Evolutionary conservation across 2,888 invertebrate species (phyloP).

Genomic region (Psylliodes chrysocephalus): DNA sequence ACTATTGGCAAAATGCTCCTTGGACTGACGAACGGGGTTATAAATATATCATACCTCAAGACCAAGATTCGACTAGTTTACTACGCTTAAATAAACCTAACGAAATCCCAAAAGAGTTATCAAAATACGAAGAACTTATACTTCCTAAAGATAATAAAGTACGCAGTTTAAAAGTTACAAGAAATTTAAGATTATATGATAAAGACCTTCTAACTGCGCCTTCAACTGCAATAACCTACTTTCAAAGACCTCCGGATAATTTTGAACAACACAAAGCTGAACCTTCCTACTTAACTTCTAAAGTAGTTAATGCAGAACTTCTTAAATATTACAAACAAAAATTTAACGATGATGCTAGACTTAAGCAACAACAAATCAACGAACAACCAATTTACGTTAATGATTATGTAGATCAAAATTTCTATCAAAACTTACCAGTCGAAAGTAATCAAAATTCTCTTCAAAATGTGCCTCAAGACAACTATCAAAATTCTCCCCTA

Average conservation of each 20-base stretch:
- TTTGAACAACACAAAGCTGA: conserved; percentile 1
- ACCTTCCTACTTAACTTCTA: conserved; percentile 36
- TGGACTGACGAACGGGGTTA: conserved; percentile 53
- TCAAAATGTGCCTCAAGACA: not conserved
- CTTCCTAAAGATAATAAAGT: conserved; percentile 44
- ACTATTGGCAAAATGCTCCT: conserved; percentile 51
- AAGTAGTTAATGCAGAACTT: conserved; percentile 41
- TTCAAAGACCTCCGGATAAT: conserved; percentile 18
- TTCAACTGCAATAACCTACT: conserved; percentile 32
- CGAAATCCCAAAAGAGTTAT: conserved; percentile 32
- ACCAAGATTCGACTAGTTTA: conserved; percentile 9
- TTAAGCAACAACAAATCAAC: conserved; percentile 29
- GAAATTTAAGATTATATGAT: conserved; percentile 38
- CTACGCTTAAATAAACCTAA: conserved; percentile 40
- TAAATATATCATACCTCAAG: conserved; percentile 51
- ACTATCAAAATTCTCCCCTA: conserved; percentile 4
- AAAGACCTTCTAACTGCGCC: conserved; percentile 30
- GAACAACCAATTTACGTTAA: conserved; percentile 1
- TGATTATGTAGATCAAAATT: not conserved
- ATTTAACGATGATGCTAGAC: conserved; percentile 51
- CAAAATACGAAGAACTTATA: conserved; percentile 48
- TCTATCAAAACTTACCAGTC: not conserved
- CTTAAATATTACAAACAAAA: conserved; percentile 53
- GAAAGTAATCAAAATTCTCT: not conserved
- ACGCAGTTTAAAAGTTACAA: conserved; percentile 41